Percentiles rank a stretch among this genome's conserved stretches.
These are phyloP conservation scores for Smittia sp. DNA, from an alignment of 2,888 invertebrate species.

Conservation along the genomic window DNA sequence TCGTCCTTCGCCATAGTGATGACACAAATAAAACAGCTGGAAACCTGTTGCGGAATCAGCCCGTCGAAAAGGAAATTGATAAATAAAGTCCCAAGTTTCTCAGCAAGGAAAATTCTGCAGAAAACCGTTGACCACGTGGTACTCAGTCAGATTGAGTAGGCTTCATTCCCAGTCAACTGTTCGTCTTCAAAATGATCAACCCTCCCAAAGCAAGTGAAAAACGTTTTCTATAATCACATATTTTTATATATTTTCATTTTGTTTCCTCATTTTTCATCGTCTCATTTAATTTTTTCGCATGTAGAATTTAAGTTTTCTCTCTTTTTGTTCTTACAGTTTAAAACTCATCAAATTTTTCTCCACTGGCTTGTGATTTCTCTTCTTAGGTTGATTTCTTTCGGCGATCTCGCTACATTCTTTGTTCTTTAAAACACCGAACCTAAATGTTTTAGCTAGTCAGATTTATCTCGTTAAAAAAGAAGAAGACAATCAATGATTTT, in stretches of 20 bases:
- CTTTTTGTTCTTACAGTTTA: background rate
- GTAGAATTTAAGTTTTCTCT: constrained; percentile 9
- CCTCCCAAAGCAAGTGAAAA: background rate
- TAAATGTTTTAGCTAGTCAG: background rate
- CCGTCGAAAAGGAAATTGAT: too few relatives aligned
- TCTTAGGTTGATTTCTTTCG: constrained; percentile 9
- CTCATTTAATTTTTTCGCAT: constrained; percentile 5
- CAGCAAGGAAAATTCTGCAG: too few relatives aligned
- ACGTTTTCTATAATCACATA: background rate
- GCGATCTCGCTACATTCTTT: background rate
- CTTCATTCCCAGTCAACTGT: too few relatives aligned
- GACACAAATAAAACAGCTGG: background rate
- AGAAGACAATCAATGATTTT: constrained; percentile 16
- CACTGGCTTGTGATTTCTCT: background rate
- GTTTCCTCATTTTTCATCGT: constrained; percentile 5
- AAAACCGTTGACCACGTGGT: too few relatives aligned
- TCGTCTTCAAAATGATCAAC: too few relatives aligned
- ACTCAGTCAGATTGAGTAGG: too few relatives aligned
- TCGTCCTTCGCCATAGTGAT: background rate
- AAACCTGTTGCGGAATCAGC: too few relatives aligned
- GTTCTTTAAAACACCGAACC: background rate
- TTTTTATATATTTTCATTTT: constrained; percentile 9
- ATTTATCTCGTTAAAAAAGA: background rate
- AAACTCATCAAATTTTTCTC: background rate
- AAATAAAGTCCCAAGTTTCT: too few relatives aligned